phyloP scores from a whole-genome alignment of 2,888 invertebrate species.

The Nebria brevicollis region DNA sequence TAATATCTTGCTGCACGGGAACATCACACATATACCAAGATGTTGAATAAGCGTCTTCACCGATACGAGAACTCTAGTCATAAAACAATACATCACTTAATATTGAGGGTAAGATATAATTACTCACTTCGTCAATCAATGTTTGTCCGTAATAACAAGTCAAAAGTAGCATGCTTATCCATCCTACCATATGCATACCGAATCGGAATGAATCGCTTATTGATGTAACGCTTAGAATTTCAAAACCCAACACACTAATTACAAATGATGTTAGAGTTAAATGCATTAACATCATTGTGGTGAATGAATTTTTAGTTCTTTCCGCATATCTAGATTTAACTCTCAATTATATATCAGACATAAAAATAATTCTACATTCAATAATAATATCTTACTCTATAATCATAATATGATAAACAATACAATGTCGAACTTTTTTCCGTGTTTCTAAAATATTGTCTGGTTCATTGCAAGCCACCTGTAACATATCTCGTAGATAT shows the following conservation, averaged over 20 bases:
- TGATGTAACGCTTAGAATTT: slow-evolving; percentile 53
- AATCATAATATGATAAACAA: slow-evolving; percentile 52
- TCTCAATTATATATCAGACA: no score
- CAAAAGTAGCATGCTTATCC: slow-evolving; percentile 54
- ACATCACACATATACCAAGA: slow-evolving; percentile 51
- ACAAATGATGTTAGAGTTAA: slow-evolving; percentile 55
- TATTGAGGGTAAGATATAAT: neutral
- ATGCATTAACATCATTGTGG: slow-evolving; percentile 54
- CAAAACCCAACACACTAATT: slow-evolving; percentile 54
- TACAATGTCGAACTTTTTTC: slow-evolving; percentile 48
- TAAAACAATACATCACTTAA: slow-evolving; percentile 11
- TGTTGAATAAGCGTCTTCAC: slow-evolving; percentile 50
- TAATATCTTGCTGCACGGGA: slow-evolving; percentile 50
- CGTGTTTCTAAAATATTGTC: slow-evolving; percentile 30
- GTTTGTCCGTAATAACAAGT: slow-evolving; percentile 56
- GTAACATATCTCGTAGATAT: slow-evolving; percentile 35
- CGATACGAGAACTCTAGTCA: slow-evolving; percentile 51
- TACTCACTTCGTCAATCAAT: slow-evolving; percentile 53
- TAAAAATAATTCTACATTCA: no score
- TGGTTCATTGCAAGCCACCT: slow-evolving; percentile 43
- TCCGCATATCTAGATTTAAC: slow-evolving; percentile 44
- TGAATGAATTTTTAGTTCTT: slow-evolving; percentile 52
- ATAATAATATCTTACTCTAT: slow-evolving; percentile 50
- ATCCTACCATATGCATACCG: slow-evolving; percentile 55
- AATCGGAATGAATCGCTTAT: slow-evolving; percentile 52